phyloP scores from a whole-genome alignment of 2,113 vertebrate species.

The Barbus barbus region DNA sequence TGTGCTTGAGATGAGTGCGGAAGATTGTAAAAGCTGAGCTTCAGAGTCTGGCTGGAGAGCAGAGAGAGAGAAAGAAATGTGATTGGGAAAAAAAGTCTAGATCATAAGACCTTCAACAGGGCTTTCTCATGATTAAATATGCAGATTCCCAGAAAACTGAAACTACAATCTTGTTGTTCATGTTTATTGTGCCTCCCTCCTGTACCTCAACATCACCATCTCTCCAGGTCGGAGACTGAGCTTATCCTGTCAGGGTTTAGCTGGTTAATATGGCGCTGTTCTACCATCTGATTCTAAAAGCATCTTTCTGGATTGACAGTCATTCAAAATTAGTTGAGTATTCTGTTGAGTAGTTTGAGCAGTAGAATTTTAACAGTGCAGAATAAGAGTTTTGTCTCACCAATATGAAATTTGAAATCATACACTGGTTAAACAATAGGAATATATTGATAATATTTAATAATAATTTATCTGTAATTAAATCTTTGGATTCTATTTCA shows the following conservation, averaged over 20 bases:
- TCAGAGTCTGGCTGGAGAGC: slow-evolving; percentile 36
- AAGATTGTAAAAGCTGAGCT: slow-evolving; percentile 39
- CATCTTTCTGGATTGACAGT: not conserved
- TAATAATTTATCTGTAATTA: slow-evolving; percentile 28
- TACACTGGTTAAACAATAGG: slow-evolving; percentile 22
- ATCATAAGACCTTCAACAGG: too few species aligned
- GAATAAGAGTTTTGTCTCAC: slow-evolving; percentile 39
- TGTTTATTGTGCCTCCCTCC: too few species aligned
- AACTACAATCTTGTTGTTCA: not conserved
- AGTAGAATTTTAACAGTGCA: slow-evolving; percentile 22
- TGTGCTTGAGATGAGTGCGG: slow-evolving; percentile 14
- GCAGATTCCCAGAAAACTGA: not conserved
- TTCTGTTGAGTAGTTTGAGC: slow-evolving; percentile 30
- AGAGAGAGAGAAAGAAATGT: not conserved
- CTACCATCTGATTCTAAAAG: not conserved
- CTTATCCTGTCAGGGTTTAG: not conserved
- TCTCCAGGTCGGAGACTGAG: not conserved
- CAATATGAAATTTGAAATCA: slow-evolving; percentile 40
- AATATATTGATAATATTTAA: slow-evolving; percentile 8
- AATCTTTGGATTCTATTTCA: slow-evolving; percentile 46
- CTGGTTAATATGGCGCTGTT: not conserved
- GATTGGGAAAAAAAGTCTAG: not conserved
- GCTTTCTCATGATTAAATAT: not conserved
- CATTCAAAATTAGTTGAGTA: not conserved
- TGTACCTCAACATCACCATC: too few species aligned